Conservation (phyloP, 2,797 vertebrate species). For the Prionace glauca region DNA sequence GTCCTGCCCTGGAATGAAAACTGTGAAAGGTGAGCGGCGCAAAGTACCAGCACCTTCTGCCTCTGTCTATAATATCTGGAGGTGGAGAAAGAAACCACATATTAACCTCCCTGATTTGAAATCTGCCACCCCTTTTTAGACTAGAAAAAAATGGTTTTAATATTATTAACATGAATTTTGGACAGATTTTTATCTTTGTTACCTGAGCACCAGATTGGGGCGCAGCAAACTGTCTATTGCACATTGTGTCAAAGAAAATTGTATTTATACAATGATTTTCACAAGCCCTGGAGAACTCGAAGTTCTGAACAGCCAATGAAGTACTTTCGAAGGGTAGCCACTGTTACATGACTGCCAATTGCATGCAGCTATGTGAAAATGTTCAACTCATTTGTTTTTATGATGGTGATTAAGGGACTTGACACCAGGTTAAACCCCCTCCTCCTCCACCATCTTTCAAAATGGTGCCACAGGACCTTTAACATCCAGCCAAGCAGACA, state of each 20-base stretch:
- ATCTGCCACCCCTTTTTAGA: neutral
- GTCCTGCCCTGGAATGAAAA: neutral
- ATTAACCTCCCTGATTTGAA: neutral
- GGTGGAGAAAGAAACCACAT: neutral
- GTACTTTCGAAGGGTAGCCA: neutral
- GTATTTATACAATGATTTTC: neutral
- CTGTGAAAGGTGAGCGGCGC: too few species aligned
- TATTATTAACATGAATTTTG: neutral
- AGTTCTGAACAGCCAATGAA: neutral
- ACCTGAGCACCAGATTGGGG: neutral
- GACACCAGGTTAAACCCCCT: neutral
- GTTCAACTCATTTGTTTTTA: too few species aligned
- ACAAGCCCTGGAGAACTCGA: neutral
- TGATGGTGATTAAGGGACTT: too few species aligned
- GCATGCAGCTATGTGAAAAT: neutral
- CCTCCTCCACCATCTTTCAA: neutral
- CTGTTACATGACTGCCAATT: neutral
- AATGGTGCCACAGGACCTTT: neutral
- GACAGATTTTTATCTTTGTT: neutral
- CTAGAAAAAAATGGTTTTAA: neutral
- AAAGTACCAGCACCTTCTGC: too few species aligned
- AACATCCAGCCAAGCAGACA: neutral
- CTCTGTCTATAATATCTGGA: neutral
- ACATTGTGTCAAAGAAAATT: neutral
- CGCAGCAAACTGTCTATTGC: neutral